Percentiles rank a stretch among this genome's conserved stretches.
Conservation (phyloP, 2,113 vertebrate genomes). For the Siniperca knerii region DNA sequence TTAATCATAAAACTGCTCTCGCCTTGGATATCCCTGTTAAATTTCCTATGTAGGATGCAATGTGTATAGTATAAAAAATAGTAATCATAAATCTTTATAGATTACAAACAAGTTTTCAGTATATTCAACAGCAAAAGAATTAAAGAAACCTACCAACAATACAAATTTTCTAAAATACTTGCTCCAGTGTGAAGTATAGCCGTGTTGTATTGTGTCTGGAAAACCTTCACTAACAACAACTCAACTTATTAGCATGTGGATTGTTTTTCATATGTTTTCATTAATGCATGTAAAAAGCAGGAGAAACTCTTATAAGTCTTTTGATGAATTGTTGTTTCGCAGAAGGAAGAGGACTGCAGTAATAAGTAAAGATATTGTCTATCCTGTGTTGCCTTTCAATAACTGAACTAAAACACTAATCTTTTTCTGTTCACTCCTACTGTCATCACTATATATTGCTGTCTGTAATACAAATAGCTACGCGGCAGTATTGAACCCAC, state of each 20-base stretch:
- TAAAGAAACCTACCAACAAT: too few relatives aligned
- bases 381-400: not conserved
- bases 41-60: not conserved
- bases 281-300: constrained; percentile 16
- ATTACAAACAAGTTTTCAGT: not conserved
- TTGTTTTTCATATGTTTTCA: constrained; percentile 1
- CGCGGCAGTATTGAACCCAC: constrained; percentile 4
- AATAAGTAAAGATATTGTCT: constrained; percentile 21
- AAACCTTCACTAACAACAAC: not conserved
- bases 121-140: too few relatives aligned
- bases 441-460: constrained; percentile 13
- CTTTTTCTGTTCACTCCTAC: constrained; percentile 8
- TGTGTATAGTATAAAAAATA: constrained; percentile 9
- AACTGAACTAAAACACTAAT: constrained; percentile 23
- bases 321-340: constrained; percentile 5
- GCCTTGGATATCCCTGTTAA: not conserved
- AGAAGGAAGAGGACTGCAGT: not conserved
- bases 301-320: constrained; percentile 2
- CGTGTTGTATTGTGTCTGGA: not conserved
- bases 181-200: not conserved
- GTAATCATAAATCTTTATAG: not conserved
- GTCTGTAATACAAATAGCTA: constrained; percentile 17
- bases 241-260: constrained; percentile 1
- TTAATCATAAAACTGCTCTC: constrained; percentile 10
- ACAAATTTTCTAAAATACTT: too few relatives aligned